These are phyloP conservation scores for Catalaphyllia jardinei DNA, from an alignment of 64 coral and sea anemone genomes.

Conservation along the genomic window DNA sequence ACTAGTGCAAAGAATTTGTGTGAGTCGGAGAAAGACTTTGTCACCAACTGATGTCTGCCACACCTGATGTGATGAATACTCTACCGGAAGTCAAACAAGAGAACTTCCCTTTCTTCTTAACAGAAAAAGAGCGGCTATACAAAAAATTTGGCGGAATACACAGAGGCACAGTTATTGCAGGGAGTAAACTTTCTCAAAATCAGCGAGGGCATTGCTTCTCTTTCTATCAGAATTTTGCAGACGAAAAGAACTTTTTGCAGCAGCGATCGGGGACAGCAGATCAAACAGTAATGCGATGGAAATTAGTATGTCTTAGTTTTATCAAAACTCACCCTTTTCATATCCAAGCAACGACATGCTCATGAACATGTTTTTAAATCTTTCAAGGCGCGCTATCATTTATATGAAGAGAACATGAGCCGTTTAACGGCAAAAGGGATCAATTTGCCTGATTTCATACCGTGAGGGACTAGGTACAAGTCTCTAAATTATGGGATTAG, in stretches of 20 bases:
- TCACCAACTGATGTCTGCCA: constrained; percentile 26
- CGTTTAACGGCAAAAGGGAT: not conserved
- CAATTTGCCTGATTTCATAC: too few relatives aligned
- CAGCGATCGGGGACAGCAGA: not conserved
- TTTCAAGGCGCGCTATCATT: not conserved
- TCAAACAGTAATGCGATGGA: not conserved
- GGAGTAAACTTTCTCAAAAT: constrained; percentile 69
- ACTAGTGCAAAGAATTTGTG: constrained; percentile 45
- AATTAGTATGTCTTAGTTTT: constrained; percentile 1
- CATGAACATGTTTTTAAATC: constrained; percentile 46
- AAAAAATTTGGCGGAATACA: constrained; percentile 28
- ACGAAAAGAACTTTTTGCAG: not conserved
- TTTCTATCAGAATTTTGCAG: not conserved
- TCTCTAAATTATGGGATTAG: too few relatives aligned
- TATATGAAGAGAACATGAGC: constrained; percentile 12
- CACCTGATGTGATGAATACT: constrained; percentile 33
- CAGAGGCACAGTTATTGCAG: constrained; percentile 39
- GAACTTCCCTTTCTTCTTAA: constrained; percentile 39
- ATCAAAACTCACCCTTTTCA: constrained; percentile 6
- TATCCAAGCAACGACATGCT: constrained; percentile 66
- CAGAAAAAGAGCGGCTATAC: constrained; percentile 33
- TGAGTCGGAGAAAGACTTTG: constrained; percentile 9
- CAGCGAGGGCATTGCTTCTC: constrained; percentile 36
- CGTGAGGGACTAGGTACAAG: too few relatives aligned
- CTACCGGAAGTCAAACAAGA: constrained; percentile 4